Conservation (phyloP, 2,113 vertebrate genomes). For the Rhinolophus ferrumequinum region DNA sequence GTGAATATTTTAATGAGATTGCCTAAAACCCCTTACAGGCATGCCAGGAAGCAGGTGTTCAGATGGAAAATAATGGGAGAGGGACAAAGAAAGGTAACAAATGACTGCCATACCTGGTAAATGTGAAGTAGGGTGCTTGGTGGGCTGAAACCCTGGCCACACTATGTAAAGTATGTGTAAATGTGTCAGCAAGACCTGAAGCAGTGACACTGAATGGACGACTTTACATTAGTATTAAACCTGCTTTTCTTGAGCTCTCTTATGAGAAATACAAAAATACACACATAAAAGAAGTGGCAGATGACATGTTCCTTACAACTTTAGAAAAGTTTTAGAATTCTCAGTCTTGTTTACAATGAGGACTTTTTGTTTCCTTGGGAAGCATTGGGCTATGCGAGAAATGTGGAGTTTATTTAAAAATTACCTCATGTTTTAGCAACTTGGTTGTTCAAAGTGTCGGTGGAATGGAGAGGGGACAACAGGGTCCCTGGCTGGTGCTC, state of each 20-base stretch:
- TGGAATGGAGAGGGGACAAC: background rate
- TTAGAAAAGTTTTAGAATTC: background rate
- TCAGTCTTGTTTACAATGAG: background rate
- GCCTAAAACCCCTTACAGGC: background rate
- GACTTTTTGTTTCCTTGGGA: background rate
- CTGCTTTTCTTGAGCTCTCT: background rate
- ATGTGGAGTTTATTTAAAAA: background rate
- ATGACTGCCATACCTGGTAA: background rate
- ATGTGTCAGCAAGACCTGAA: background rate
- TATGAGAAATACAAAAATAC: background rate
- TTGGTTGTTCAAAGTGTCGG: background rate
- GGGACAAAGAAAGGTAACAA: background rate
- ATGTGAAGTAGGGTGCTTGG: background rate
- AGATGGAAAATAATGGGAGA: background rate
- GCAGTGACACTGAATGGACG: background rate
- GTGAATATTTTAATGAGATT: background rate
- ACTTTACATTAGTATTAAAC: background rate
- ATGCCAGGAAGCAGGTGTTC: background rate
- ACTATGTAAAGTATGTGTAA: background rate
- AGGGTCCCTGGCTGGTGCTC: background rate
- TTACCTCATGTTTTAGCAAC: conserved; percentile 13
- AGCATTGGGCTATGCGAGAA: background rate
- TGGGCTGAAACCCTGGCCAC: background rate
- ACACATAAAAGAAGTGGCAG: background rate
- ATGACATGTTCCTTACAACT: background rate